These are phyloP conservation scores for Tribolium madens DNA, from an alignment of 1,140 invertebrate genomes.

Conservation along the genomic window DNA sequence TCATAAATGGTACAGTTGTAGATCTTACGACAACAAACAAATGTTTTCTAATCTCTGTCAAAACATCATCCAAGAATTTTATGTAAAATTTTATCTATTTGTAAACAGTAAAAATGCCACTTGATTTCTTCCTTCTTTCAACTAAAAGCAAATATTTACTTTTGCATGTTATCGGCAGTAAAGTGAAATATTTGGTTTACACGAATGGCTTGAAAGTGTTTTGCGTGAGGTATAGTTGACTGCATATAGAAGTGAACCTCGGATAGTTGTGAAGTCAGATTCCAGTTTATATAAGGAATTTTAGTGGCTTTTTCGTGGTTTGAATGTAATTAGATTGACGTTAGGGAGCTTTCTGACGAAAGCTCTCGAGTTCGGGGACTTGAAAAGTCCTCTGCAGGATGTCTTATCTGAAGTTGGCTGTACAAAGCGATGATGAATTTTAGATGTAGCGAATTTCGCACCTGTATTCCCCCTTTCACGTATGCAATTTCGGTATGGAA, in stretches of 20 bases:
- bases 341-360: too few relatives aligned
- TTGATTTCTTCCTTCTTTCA: slow-evolving; percentile 18
- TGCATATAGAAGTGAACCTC: too few relatives aligned
- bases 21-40: neutral
- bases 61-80: slow-evolving; percentile 10
- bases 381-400: too few relatives aligned
- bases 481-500: slow-evolving; percentile 23
- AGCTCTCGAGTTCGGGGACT: too few relatives aligned
- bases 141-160: slow-evolving; percentile 15
- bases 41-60: neutral
- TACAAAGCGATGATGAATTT: slow-evolving; percentile 9
- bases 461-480: neutral
- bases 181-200: slow-evolving; percentile 20
- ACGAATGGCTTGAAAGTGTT: neutral
- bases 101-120: slow-evolving; percentile 29
- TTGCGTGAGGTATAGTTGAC: too few relatives aligned
- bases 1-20: too few relatives aligned
- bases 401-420: too few relatives aligned
- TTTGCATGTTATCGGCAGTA: slow-evolving; percentile 14
- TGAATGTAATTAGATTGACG: too few relatives aligned
- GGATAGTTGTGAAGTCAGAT: too few relatives aligned
- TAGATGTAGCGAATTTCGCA: neutral
- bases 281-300: too few relatives aligned
- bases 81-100: slow-evolving; percentile 24
- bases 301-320: too few relatives aligned